A percentile compares a stretch with the other conserved stretches of the same genome.
phyloP scores from a whole-genome alignment of 2,888 invertebrate genomes.

The Camponotus fellah region DNA sequence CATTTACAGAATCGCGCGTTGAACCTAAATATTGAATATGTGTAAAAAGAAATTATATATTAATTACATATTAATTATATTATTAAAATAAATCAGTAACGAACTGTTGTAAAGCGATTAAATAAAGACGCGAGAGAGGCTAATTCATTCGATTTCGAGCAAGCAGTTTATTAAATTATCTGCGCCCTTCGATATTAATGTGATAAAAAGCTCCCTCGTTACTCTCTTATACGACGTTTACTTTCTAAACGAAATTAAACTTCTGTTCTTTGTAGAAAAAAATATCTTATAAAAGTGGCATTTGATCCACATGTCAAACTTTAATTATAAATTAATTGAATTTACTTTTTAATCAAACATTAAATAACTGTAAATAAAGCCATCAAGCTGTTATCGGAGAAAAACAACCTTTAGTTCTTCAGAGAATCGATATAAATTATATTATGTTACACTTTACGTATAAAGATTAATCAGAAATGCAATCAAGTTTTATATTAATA shows the following conservation, averaged over 20 bases:
- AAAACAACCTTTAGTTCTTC: not conserved
- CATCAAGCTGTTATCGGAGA: not conserved
- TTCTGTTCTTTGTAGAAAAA: not conserved
- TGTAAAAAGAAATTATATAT: constrained; percentile 34
- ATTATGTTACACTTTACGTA: not conserved
- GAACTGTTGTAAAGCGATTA: constrained; percentile 71
- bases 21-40: not conserved
- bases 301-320: not conserved
- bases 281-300: not conserved
- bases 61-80: constrained; percentile 38
- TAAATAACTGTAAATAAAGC: not conserved
- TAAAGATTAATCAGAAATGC: constrained; percentile 2
- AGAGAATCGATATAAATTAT: not conserved
- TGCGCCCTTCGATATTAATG: constrained; percentile 58
- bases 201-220: constrained; percentile 17
- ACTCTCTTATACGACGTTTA: not conserved
- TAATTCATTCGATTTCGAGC: constrained; percentile 66
- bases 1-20: not conserved
- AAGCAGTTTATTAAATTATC: constrained; percentile 69
- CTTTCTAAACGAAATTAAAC: not conserved
- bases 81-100: constrained; percentile 63
- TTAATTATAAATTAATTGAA: constrained; percentile 5
- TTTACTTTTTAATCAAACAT: not conserved
- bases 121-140: constrained; percentile 66
- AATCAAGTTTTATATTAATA: not conserved